phyloP scores from a whole-genome alignment of 1,140 invertebrate genomes.

The Drosophila sucinea region DNA sequence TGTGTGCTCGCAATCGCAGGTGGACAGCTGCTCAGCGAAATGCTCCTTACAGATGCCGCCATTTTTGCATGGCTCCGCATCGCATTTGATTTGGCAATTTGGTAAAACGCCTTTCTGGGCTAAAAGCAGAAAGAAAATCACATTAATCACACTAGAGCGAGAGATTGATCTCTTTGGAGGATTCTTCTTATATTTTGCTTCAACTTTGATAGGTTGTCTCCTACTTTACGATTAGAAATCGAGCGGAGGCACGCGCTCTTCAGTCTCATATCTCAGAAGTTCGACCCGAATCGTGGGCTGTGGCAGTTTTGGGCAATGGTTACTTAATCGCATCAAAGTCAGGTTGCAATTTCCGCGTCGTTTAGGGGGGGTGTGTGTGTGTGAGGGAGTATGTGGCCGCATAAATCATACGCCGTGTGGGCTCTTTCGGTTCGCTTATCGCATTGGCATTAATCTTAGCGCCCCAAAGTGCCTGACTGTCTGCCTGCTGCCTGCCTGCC shows the following conservation, averaged over 20 bases:
- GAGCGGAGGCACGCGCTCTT: no score
- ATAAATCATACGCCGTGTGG: conserved; percentile 77
- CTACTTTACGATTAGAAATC: no score
- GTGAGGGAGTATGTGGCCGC: conserved; percentile 41
- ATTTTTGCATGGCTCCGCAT: conserved; percentile 93
- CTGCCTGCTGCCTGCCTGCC: conserved; percentile 6
- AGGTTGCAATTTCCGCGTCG: conserved; percentile 68
- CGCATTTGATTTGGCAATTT: conserved; percentile 95
- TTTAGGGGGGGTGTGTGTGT: conserved; percentile 35
- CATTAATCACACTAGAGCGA: neutral
- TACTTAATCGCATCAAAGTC: conserved; percentile 71
- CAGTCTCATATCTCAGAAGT: neutral
- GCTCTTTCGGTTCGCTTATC: conserved; percentile 55
- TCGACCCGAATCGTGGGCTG: neutral
- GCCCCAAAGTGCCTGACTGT: conserved; percentile 46
- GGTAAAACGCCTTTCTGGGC: conserved; percentile 87
- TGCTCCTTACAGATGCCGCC: conserved; percentile 94
- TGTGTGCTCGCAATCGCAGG: conserved; percentile 94
- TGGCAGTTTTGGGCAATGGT: neutral
- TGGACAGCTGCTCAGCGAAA: conserved; percentile 92
- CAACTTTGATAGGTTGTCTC: no score
- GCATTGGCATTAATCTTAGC: conserved; percentile 80
- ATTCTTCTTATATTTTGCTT: no score
- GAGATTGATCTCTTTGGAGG: no score
- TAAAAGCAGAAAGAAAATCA: conserved; percentile 19